phyloP scores from a whole-genome alignment of 2,113 vertebrate genomes.

The Gymnobelideus leadbeateri region DNA sequence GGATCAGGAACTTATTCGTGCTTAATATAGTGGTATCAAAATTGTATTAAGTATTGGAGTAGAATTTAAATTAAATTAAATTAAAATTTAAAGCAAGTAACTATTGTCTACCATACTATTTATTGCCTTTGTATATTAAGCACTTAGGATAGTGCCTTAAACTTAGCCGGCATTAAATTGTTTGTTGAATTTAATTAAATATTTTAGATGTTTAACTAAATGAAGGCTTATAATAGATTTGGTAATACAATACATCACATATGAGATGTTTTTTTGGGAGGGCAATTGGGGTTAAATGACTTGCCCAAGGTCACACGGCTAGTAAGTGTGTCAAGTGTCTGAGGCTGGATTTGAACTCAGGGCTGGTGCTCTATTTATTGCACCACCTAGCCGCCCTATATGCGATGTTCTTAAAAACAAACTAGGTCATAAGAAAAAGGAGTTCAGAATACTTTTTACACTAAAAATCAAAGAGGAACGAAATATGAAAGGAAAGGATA shows the following conservation, averaged over 20 bases:
- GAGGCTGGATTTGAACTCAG: too few relatives aligned
- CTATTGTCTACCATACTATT: background rate
- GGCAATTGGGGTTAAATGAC: too few relatives aligned
- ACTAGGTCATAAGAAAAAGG: conserved; percentile 31
- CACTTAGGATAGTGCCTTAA: background rate
- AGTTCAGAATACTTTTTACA: conserved; percentile 31
- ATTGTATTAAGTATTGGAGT: background rate
- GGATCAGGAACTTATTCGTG: background rate
- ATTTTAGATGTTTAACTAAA: background rate
- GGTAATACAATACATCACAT: background rate
- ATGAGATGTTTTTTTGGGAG: too few relatives aligned
- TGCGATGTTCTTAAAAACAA: conserved; percentile 32
- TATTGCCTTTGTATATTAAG: background rate
- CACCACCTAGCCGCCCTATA: background rate
- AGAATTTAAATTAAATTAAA: too few relatives aligned
- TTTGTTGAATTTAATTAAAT: background rate
- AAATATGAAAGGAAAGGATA: conserved; percentile 52
- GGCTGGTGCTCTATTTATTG: too few relatives aligned
- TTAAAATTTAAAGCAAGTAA: too few relatives aligned
- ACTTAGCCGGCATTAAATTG: background rate
- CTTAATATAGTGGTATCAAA: background rate
- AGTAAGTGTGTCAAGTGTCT: too few relatives aligned
- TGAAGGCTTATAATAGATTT: background rate
- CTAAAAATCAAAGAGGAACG: conserved; percentile 44
- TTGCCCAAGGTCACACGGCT: too few relatives aligned